Percentiles rank a stretch among this genome's conserved stretches.
phyloP scores from a whole-genome alignment of 2,113 vertebrate genomes.

The Leptosomus discolor region DNA sequence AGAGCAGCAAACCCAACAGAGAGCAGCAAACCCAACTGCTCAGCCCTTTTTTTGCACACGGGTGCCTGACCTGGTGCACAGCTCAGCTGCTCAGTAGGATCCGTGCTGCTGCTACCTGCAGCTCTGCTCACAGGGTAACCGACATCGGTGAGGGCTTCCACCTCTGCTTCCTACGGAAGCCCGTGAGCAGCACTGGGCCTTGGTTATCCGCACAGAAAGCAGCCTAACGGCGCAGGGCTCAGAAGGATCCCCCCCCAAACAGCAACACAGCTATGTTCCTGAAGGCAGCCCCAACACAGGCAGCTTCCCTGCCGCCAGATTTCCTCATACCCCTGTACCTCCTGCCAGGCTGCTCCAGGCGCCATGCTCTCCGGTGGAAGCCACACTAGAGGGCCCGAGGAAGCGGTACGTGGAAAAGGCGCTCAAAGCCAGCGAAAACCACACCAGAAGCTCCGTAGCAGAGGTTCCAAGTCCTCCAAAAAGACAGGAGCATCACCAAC shows the following conservation, averaged over 20 bases:
- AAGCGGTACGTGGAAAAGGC: neutral
- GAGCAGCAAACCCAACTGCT: neutral
- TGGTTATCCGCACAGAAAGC: neutral
- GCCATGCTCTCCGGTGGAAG: neutral
- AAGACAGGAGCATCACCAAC: neutral
- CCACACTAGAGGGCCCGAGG: neutral
- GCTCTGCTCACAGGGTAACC: neutral
- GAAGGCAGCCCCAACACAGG: neutral
- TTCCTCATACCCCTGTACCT: neutral
- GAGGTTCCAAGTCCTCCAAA: neutral
- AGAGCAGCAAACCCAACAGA: too few species aligned
- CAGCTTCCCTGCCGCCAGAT: neutral
- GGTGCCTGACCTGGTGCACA: neutral
- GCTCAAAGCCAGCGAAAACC: neutral
- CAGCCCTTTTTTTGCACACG: neutral
- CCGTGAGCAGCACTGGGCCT: neutral
- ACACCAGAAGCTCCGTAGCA: neutral
- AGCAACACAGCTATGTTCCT: neutral
- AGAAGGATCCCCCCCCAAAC: neutral
- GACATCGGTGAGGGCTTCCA: neutral
- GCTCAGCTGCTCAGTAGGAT: neutral
- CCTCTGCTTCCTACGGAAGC: neutral
- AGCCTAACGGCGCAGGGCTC: neutral
- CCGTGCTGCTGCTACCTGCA: neutral
- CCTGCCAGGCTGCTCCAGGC: neutral